These are phyloP conservation scores for Drosophila antonietae DNA, from an alignment of 2,888 invertebrate genomes.

Conservation along the genomic window DNA sequence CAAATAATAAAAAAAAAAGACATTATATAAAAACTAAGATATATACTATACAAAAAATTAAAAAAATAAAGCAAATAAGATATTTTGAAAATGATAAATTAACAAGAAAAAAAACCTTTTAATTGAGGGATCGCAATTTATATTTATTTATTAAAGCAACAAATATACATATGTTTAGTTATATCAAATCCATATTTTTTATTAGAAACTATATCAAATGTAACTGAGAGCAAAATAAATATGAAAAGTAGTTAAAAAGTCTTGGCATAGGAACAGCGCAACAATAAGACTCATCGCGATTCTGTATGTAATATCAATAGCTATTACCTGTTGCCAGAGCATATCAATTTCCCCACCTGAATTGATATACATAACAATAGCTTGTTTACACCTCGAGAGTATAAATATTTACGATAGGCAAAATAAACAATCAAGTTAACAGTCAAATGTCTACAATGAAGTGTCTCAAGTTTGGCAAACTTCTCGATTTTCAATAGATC, in stretches of 20 bases:
- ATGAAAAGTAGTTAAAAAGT: background rate
- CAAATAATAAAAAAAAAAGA: background rate
- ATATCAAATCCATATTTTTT: too few species aligned
- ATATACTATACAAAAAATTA: too few species aligned
- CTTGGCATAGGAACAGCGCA: background rate
- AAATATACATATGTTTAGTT: too few species aligned
- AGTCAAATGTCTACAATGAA: slow-evolving; percentile 1
- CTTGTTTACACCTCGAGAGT: slow-evolving; percentile 10
- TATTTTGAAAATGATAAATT: too few species aligned
- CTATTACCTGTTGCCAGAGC: background rate
- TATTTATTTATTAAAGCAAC: too few species aligned
- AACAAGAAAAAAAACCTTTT: too few species aligned
- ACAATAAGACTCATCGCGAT: background rate
- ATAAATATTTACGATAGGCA: slow-evolving; percentile 6
- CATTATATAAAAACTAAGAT: too few species aligned
- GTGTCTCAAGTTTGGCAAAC: slow-evolving; percentile 27
- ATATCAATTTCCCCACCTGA: slow-evolving; percentile 10
- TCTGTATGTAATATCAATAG: background rate
- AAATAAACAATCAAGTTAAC: slow-evolving; percentile 20
- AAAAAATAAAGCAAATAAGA: too few species aligned
- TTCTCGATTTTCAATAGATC: slow-evolving; percentile 19
- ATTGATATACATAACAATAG: slow-evolving; percentile 20
- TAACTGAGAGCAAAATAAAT: too few species aligned
- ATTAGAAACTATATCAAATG: too few species aligned
- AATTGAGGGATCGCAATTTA: too few species aligned